phyloP scores from a whole-genome alignment of 2,888 invertebrate species.

The Brenthis daphne region DNA sequence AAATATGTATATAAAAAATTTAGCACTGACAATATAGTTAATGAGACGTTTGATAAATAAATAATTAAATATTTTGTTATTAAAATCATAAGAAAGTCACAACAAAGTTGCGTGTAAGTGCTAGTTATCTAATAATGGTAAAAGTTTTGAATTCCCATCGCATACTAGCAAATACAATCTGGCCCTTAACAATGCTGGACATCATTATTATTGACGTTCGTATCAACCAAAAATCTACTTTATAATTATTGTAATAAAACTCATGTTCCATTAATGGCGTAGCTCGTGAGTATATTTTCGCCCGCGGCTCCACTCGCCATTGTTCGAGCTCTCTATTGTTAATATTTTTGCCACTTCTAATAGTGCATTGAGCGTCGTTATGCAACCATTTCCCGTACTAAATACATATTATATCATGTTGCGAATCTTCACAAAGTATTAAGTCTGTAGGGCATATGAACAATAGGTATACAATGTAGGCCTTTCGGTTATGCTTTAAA shows the following conservation, averaged over 20 bases:
- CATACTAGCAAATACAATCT: slow-evolving; percentile 7
- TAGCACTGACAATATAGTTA: too few relatives aligned
- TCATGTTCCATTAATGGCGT: neutral
- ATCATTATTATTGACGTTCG: slow-evolving; percentile 8
- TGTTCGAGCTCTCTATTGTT: slow-evolving; percentile 45
- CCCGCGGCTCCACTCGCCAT: slow-evolving; percentile 51
- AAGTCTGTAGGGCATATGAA: slow-evolving; percentile 27
- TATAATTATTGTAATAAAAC: neutral
- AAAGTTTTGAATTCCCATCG: neutral
- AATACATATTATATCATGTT: slow-evolving; percentile 23
- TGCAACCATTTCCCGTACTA: slow-evolving; percentile 34
- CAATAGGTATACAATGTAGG: slow-evolving; percentile 13
- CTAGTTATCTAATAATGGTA: too few relatives aligned
- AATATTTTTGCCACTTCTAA: slow-evolving; percentile 55
- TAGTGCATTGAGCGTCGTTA: slow-evolving; percentile 39
- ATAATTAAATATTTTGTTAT: too few relatives aligned
- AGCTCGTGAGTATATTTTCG: slow-evolving; percentile 14
- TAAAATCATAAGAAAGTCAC: too few relatives aligned
- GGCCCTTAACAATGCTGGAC: slow-evolving; percentile 3
- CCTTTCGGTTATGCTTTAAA: neutral
- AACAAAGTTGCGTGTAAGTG: too few relatives aligned
- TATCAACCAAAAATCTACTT: neutral
- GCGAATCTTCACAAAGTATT: slow-evolving; percentile 16
- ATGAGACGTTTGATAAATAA: too few relatives aligned
- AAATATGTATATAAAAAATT: too few relatives aligned